Base-by-base conservation (phyloP, 2,797 vertebrate species). In the Spea hammondii region DNA sequence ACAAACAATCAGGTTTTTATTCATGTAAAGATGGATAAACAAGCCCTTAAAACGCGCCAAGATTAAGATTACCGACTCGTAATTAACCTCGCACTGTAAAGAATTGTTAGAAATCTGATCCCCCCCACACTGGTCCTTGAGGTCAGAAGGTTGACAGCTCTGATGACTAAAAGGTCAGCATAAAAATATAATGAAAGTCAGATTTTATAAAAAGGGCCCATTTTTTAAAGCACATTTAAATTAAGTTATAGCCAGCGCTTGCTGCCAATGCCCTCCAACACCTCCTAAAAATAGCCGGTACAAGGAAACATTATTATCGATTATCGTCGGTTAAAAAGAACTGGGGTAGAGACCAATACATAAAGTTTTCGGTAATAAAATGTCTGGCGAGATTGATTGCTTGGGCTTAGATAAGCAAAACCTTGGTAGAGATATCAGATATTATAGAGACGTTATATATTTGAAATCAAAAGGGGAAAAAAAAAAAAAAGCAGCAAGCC, bases 221-320 rank as follows among this genome's bases (percentile, higher is more conserved):
- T 76, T 47, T 32, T 32, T 32, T 54, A 65, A 49, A 70, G 57
- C 13, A 57, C 48, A 32, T 49, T 51, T 32, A n/a, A n/a, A 62
- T 53, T 50, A 67, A 68, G 13, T 74, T 73, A 74, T 45, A 14
- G 53, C 59, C 72, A n/a, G 57, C 44, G 77, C 65, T 70, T 62
- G 44, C 72, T 54, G 48, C 78, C 59, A 17, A 75, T 48, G 65
- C 47, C 78, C 69, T 79, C 69, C 69, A 70, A 79, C 72, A 79
- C 78, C 72, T 74, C 73, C 72, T 71, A 70, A 70, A 76, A 70
- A 76, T 76, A 80, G 67, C 69, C 8, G 12, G 17, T 10, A 32
- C 44, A 80, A 71, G 79, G 79, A 80, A 76, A 69, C 74, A 50
- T 17, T 51, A 74, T 17, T 76, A 80, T 80, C 71, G 79, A 80